These are phyloP conservation scores for Mormyrus iriodes DNA, from an alignment of 2,113 vertebrate species.

Conservation along the genomic window DNA sequence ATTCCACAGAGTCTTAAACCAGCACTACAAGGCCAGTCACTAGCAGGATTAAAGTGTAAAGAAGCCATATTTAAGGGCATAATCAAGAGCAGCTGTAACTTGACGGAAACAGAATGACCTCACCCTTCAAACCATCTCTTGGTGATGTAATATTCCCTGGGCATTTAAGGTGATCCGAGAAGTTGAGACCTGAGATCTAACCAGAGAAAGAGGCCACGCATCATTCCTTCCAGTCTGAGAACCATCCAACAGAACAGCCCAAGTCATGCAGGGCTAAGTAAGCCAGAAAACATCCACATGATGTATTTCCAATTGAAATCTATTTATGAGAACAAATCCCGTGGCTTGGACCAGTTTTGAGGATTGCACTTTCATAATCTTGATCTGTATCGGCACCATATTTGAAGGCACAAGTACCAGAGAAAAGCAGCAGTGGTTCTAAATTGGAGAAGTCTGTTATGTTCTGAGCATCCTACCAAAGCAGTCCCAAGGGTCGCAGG, in stretches of 20 bases:
- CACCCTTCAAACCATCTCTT: neutral
- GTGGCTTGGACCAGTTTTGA: neutral
- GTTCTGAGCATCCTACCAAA: neutral
- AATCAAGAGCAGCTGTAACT: neutral
- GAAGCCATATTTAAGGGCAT: neutral
- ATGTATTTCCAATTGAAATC: neutral
- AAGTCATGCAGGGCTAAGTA: neutral
- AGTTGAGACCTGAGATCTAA: neutral
- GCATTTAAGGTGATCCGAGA: neutral
- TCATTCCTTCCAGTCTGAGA: neutral
- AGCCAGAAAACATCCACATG: neutral
- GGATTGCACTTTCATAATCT: neutral
- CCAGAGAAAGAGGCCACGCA: neutral
- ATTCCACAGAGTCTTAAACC: neutral
- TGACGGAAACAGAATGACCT: neutral
- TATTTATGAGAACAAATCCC: neutral
- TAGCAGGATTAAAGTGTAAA: neutral
- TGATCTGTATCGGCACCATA: neutral
- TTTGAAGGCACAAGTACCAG: neutral
- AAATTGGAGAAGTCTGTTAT: neutral
- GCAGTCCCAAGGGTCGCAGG: neutral
- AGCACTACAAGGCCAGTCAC: slow-evolving; percentile 22
- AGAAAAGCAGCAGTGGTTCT: neutral
- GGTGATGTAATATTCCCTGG: neutral
- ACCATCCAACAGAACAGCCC: neutral